Base-by-base conservation (phyloP, 1,140 invertebrate genomes). In the Drosophila tani region DNA sequence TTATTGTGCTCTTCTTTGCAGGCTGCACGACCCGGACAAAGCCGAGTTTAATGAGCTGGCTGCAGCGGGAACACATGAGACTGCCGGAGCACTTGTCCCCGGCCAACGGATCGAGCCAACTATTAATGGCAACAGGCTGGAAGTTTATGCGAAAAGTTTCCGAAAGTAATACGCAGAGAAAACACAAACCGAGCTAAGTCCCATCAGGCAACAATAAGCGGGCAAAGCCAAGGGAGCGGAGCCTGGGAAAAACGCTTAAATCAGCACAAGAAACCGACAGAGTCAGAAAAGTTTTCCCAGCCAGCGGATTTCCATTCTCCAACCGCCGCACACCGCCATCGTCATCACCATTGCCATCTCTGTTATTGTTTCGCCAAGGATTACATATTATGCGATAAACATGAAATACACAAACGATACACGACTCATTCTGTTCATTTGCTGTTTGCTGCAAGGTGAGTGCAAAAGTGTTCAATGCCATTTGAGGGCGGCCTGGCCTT, bases 381-480 rank as follows among this genome's bases (percentile, higher is more conserved):
- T 90, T 90, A 78, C 65, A 78, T 78, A 91, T 91, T 88, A 91
- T 91, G 88, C 75, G 75, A 75, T 82, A 83, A 91, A 91, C 81
- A 91, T 91, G 90, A 91, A 86, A 83, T 81, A 83, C 69, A 75
- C 82, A 74, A 86, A 75, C 78, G 82, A 91, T 86, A 91, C 87
- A 77, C 77, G 77, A 82, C 75, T 91, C 75, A 79, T 90, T 74
- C 64, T 86, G 75, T 86, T 91, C 76, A 88, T 91, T 91, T 91
- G 84, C 82, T 88, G 76, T 76, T 75, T 91, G 82, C 82, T 91
- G 82, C 90, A 91, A 91, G 90, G 90, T 91, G 71, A 91, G 90
- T 86, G 76, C 59, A 56, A 75, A 60, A 79, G 78, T 63, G 50
- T 65, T 69, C 53, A 62, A 49, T 51, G 47, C 19, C 35, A 41